Evolutionary conservation across 2,797 vertebrate species (phyloP).

Genomic region (Nannoperca australis): DNA sequence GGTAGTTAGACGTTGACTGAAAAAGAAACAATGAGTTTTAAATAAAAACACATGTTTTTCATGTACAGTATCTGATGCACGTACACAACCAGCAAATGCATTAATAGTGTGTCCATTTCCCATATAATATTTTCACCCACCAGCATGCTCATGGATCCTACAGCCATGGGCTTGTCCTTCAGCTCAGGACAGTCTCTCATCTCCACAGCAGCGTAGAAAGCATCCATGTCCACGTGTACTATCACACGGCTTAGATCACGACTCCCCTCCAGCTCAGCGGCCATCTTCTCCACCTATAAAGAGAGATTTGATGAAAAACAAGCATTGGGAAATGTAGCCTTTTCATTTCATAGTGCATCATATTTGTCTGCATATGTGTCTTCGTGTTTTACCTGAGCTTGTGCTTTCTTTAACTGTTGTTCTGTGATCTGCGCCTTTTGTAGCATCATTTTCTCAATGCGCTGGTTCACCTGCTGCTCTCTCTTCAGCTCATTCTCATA

Average conservation of each 20-base stretch:
- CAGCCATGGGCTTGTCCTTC: slow-evolving; percentile 95
- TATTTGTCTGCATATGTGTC: background rate
- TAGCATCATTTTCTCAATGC: slow-evolving; percentile 94
- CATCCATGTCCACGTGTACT: slow-evolving; percentile 98
- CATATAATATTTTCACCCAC: slow-evolving; percentile 75
- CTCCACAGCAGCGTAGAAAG: slow-evolving; percentile 98
- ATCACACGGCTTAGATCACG: slow-evolving; percentile 91
- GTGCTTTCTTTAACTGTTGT: slow-evolving; percentile 90
- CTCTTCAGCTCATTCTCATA: slow-evolving; percentile 95
- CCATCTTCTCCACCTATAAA: slow-evolving; percentile 88
- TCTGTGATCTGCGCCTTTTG: slow-evolving; percentile 90
- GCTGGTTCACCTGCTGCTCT: slow-evolving; percentile 94
- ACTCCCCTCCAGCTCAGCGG: slow-evolving; percentile 85
- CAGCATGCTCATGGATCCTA: slow-evolving; percentile 96
- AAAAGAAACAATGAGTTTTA: slow-evolving; percentile 56
- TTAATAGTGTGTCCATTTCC: background rate
- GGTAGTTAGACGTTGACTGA: slow-evolving; percentile 97
- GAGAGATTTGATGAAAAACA: slow-evolving; percentile 9
- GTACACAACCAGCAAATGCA: background rate
- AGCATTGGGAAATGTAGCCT: background rate
- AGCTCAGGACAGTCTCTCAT: slow-evolving; percentile 95
- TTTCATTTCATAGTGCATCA: background rate
- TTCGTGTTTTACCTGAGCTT: slow-evolving; percentile 75
- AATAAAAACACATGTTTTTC: background rate
- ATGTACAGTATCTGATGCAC: background rate